Evolutionary conservation across 1,140 invertebrate species (phyloP).

Genomic region (Brachionus sp.): DNA sequence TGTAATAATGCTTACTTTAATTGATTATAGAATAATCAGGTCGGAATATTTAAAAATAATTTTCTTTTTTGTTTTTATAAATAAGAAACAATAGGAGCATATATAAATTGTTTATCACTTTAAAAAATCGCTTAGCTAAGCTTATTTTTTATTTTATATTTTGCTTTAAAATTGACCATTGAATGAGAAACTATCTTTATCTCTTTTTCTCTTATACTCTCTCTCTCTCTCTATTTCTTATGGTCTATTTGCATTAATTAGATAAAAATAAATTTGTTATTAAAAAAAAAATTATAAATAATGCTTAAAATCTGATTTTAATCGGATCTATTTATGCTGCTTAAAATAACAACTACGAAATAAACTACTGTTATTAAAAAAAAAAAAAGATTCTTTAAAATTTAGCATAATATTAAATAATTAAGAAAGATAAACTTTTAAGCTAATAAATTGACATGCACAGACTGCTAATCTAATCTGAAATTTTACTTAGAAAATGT

Average conservation of each 20-base stretch:
- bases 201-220: neutral
- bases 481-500: neutral
- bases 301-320: neutral
- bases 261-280: too few relatives aligned
- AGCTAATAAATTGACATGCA: neutral
- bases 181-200: neutral
- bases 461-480: neutral
- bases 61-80: neutral
- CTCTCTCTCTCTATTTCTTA: too few relatives aligned
- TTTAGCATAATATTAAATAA: too few relatives aligned
- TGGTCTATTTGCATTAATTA: too few relatives aligned
- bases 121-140: neutral
- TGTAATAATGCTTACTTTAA: conserved; percentile 28
- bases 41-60: neutral
- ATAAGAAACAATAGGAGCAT: neutral
- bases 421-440: neutral
- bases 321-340: neutral
- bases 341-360: neutral
- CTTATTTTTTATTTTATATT: neutral
- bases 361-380: neutral
- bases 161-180: neutral
- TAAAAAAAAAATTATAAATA: neutral
- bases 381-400: too few relatives aligned
- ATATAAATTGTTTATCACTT: neutral
- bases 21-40: neutral